Conservation (phyloP, 2,113 vertebrate genomes). For the Physeter macrocephalus region DNA sequence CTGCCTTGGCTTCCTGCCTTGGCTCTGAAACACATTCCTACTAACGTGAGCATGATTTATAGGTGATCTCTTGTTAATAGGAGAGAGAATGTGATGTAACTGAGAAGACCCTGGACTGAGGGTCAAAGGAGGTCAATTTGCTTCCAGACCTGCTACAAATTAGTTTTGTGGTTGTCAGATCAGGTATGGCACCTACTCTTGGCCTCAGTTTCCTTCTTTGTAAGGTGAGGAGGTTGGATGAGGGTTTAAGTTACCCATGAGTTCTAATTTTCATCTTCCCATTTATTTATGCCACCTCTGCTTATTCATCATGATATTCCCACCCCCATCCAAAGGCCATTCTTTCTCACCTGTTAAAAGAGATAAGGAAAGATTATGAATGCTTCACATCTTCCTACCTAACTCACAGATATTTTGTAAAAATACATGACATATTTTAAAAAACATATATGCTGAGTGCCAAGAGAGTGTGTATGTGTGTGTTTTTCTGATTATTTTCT, state of each 20-base stretch:
- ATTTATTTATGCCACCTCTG: not conserved
- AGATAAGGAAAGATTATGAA: not conserved
- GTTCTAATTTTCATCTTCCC: not conserved
- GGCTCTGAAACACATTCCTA: conserved; percentile 14
- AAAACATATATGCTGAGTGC: not conserved
- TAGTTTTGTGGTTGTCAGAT: not conserved
- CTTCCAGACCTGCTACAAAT: conserved; percentile 19
- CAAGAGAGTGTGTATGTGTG: not conserved
- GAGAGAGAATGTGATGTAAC: conserved; percentile 38
- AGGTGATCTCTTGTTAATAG: conserved; percentile 46
- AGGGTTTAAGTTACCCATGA: not conserved
- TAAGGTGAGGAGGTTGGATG: not conserved
- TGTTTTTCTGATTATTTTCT: not conserved
- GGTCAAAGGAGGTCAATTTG: conserved; percentile 8
- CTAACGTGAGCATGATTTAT: conserved; percentile 54
- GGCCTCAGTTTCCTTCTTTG: conserved; percentile 44
- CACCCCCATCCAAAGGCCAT: not conserved
- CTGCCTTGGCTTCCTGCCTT: conserved; percentile 55
- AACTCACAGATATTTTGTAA: not conserved
- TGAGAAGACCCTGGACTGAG: conserved; percentile 2
- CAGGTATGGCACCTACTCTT: not conserved
- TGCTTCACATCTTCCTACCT: not conserved
- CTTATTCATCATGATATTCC: not conserved
- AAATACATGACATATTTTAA: not conserved
- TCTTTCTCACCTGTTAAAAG: not conserved